phyloP scores from a whole-genome alignment of 2,797 vertebrate species.

The Sebastes cheni region DNA sequence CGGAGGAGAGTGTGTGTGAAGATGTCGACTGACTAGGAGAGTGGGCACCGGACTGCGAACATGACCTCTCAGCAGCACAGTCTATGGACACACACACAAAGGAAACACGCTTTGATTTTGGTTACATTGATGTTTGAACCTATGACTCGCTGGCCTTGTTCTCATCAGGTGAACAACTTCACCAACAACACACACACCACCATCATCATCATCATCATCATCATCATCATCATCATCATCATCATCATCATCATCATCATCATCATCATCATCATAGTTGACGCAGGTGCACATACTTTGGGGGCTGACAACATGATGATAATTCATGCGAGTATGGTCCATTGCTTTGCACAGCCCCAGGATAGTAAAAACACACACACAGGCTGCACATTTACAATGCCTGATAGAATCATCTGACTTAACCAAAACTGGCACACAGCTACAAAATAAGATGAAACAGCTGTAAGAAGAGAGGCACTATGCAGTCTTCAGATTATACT shows the following conservation, averaged over 20 bases:
- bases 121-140: background rate
- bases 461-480: background rate
- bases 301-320: constrained; percentile 33
- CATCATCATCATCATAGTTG: background rate
- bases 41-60: constrained; percentile 78
- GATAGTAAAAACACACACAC: constrained; percentile 5
- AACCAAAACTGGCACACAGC: constrained; percentile 24
- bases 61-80: constrained; percentile 86
- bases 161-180: background rate
- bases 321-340: constrained; percentile 22
- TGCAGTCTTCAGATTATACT: background rate
- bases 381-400: constrained; percentile 1
- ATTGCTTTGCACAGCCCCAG: constrained; percentile 31
- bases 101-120: background rate
- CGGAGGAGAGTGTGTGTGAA: constrained; percentile 77
- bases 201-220: background rate
- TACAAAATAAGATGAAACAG: constrained; percentile 7
- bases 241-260: background rate
- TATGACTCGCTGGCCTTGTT: background rate
- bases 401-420: constrained; percentile 30
- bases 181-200: background rate
- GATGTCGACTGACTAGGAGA: constrained; percentile 80
- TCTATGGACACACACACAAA: constrained; percentile 75
- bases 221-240: too few relatives aligned
- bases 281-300: constrained; percentile 26